phyloP scores from a whole-genome alignment of 2,888 invertebrate species.

The Drosophila mayaguana region DNA sequence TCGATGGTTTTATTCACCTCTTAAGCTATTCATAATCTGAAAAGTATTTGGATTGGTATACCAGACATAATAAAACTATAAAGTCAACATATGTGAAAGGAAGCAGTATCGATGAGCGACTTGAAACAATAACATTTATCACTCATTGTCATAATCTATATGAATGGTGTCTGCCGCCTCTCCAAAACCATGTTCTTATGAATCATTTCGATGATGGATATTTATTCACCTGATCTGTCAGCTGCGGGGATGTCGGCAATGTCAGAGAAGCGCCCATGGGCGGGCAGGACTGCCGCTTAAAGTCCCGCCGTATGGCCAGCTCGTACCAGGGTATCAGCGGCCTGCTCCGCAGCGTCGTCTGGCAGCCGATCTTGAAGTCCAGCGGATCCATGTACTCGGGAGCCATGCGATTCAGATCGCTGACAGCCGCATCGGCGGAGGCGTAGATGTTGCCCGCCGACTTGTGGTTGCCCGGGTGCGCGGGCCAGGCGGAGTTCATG shows the following conservation, averaged over 20 bases:
- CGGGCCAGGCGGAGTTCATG: conserved; percentile 59
- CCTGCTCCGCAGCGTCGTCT: conserved; percentile 88
- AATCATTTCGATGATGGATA: neutral
- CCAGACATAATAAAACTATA: no score
- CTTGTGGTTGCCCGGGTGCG: conserved; percentile 69
- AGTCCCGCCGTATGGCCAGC: conserved; percentile 90
- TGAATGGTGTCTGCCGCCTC: no score
- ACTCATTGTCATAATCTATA: no score
- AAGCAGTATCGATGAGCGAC: no score
- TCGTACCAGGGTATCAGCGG: conserved; percentile 95
- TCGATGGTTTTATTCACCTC: no score
- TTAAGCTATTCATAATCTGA: no score
- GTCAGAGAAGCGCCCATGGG: conserved; percentile 86
- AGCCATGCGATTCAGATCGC: conserved; percentile 79
- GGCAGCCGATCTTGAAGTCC: conserved; percentile 89
- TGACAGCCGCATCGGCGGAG: conserved; percentile 79
- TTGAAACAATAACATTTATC: neutral
- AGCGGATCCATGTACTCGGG: conserved; percentile 85
- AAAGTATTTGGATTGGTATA: no score
- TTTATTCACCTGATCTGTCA: conserved; percentile 78
- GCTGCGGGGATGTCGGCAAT: conserved; percentile 60
- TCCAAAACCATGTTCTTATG: no score
- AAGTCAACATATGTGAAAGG: no score
- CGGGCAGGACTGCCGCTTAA: conserved; percentile 92
- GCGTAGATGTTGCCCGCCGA: conserved; percentile 83